Evolutionary conservation across 2,113 vertebrate genomes (phyloP).

Genomic region (Thymallus thymallus): DNA sequence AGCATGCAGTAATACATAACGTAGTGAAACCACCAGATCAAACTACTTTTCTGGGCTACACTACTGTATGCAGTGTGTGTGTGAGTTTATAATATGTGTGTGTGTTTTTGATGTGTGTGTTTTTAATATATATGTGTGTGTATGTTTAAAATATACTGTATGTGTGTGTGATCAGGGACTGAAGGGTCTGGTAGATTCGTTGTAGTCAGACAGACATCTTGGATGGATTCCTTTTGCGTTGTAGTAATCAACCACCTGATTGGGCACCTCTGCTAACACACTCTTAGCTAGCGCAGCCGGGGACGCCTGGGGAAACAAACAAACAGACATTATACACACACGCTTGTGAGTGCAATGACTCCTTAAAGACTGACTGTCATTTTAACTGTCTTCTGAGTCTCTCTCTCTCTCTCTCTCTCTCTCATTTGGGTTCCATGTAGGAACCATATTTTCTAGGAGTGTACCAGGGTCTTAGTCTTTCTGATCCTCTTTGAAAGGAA

Average conservation of each 20-base stretch:
- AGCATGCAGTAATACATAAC: too few relatives aligned
- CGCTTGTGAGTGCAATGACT: too few relatives aligned
- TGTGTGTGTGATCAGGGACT: slow-evolving; percentile 78
- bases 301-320: slow-evolving; percentile 81
- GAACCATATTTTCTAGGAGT: too few relatives aligned
- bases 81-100: slow-evolving; percentile 22
- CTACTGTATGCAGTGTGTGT: slow-evolving; percentile 42
- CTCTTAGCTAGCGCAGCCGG: slow-evolving; percentile 96
- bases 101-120: slow-evolving; percentile 62
- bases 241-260: slow-evolving; percentile 99
- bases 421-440: too few relatives aligned
- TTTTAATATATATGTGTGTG: background rate
- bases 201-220: slow-evolving; percentile 93
- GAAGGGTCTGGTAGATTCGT: slow-evolving; percentile 94
- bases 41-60: slow-evolving; percentile 75
- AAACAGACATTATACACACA: slow-evolving; percentile 45
- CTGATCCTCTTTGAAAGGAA: slow-evolving; percentile 73
- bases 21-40: slow-evolving; percentile 81
- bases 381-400: too few relatives aligned
- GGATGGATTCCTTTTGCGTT: slow-evolving; percentile 96
- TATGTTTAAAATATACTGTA: too few relatives aligned
- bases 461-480: slow-evolving; percentile 54
- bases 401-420: too few relatives aligned
- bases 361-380: background rate
- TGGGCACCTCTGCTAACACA: slow-evolving; percentile 97